A percentile compares a stretch with the other conserved stretches of the same genome.
phyloP scores from a whole-genome alignment of 2,888 invertebrate species.

The Pinctada fucata region DNA sequence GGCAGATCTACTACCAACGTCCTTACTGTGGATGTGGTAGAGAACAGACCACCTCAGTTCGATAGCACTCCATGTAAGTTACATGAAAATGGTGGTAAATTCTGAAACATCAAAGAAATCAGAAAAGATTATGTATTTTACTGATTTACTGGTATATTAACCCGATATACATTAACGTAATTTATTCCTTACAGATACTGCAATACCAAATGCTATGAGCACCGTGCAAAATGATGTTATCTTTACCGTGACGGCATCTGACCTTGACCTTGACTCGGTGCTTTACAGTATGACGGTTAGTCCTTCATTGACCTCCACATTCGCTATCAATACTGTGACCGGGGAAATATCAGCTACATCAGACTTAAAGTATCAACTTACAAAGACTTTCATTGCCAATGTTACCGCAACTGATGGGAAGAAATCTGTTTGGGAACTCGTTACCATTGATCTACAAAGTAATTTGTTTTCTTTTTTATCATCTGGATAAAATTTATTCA shows the following conservation, averaged over 20 bases:
- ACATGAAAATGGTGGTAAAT: neutral
- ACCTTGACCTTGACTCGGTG: constrained; percentile 21
- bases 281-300: constrained; percentile 23
- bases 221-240: constrained; percentile 10
- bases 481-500: no score
- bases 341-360: constrained; percentile 40
- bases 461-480: constrained; percentile 8
- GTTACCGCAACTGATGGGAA: constrained; percentile 46
- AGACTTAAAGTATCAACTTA: constrained; percentile 47
- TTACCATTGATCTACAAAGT: constrained; percentile 43
- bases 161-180: no score
- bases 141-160: no score
- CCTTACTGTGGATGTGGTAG: constrained; percentile 25
- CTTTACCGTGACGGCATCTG: constrained; percentile 15
- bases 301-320: constrained; percentile 26
- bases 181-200: constrained; percentile 5
- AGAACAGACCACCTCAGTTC: constrained; percentile 34
- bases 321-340: constrained; percentile 37
- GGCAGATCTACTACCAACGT: constrained; percentile 17
- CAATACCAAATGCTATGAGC: constrained; percentile 21
- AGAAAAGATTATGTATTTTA: no score
- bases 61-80: constrained; percentile 31
- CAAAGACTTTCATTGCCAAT: constrained; percentile 41
- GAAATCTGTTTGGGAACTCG: constrained; percentile 28
- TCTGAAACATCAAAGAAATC: no score